These are phyloP conservation scores for Hydra vulgaris DNA, from an alignment of 30 jellyfish, hydroid and myxozoan species.

Conservation along the genomic window DNA sequence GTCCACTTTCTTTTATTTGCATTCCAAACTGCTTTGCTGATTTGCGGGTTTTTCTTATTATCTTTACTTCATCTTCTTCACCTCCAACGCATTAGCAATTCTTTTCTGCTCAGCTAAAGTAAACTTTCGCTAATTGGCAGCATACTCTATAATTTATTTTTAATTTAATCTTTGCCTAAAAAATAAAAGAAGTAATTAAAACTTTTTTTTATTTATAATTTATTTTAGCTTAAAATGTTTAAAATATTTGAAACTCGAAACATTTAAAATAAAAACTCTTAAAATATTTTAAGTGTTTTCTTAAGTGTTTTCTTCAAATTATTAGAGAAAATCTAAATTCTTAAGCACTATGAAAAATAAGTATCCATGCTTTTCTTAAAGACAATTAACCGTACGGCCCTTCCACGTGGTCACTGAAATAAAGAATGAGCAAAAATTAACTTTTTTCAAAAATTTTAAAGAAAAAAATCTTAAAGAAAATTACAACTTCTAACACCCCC, in stretches of 20 bases:
- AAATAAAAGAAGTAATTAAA: neutral
- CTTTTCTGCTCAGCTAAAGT: conserved; percentile 5
- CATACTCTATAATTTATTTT: neutral
- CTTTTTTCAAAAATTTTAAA: neutral
- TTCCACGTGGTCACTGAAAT: neutral
- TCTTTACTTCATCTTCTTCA: neutral
- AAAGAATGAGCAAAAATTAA: neutral
- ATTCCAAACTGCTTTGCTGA: conserved; percentile 12
- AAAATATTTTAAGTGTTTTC: too few relatives aligned
- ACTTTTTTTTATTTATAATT: too few relatives aligned
- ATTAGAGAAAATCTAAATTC: neutral
- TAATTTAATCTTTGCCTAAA: conserved; percentile 2
- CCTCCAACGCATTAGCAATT: neutral
- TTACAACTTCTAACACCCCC: neutral
- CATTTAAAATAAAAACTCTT: neutral
- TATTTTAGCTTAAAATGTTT: too few relatives aligned
- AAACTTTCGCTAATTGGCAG: neutral
- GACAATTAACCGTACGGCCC: too few relatives aligned
- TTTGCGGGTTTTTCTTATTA: neutral
- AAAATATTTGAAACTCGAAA: neutral
- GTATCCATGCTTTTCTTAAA: too few relatives aligned
- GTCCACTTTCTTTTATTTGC: neutral
- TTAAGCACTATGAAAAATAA: too few relatives aligned
- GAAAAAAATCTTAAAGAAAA: neutral
- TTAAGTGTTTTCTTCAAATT: too few relatives aligned